A percentile compares a stretch with the other conserved stretches of the same genome.
phyloP scores from a whole-genome alignment of 2,113 vertebrate genomes.

The Parus major region DNA sequence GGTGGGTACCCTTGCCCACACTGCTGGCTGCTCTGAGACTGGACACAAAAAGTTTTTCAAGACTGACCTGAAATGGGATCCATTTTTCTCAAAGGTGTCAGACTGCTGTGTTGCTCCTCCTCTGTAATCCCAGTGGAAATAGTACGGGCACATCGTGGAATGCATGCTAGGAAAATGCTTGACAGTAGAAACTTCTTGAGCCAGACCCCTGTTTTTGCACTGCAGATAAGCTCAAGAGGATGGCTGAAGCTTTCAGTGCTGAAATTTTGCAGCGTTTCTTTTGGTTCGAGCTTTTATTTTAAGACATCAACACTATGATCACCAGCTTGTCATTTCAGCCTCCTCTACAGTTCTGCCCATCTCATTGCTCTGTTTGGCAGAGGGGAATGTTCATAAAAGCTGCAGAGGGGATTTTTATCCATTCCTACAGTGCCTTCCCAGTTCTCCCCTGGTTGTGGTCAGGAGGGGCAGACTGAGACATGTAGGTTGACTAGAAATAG shows the following conservation, averaged over 20 bases:
- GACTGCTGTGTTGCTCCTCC: neutral
- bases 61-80: neutral
- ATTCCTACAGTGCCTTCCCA: neutral
- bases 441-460: neutral
- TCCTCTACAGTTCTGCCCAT: neutral
- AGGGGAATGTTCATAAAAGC: neutral
- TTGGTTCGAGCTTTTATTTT: neutral
- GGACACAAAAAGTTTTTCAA: neutral
- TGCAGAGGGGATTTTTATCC: neutral
- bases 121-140: neutral
- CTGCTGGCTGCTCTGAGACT: neutral
- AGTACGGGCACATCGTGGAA: neutral
- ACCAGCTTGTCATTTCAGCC: neutral
- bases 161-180: neutral
- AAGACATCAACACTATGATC: neutral
- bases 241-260: neutral
- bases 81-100: neutral
- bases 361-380: neutral
- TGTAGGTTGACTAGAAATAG: neutral
- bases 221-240: neutral
- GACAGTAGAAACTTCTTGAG: neutral
- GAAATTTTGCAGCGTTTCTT: neutral
- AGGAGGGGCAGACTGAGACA: neutral
- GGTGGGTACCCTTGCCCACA: rapidly evolving
- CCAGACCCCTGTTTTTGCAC: neutral